Evolutionary conservation across 2,888 invertebrate genomes (phyloP).

Genomic region (Dryobotodes eremita): DNA sequence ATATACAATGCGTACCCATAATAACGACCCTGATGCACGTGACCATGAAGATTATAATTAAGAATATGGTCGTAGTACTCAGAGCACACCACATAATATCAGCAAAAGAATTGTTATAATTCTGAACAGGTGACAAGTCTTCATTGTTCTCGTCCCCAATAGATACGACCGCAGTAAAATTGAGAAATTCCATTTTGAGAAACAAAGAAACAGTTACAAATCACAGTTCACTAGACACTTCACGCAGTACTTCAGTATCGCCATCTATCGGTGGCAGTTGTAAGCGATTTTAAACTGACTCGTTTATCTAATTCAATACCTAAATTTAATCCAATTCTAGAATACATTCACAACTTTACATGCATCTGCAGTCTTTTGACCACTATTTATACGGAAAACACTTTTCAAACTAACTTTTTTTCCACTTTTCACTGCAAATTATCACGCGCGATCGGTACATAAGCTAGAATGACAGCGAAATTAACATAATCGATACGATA

Average conservation of each 20-base stretch:
- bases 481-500: conserved; percentile 46
- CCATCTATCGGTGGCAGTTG: conserved; percentile 7
- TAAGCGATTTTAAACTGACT: neutral
- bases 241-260: conserved; percentile 33
- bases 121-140: neutral
- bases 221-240: conserved; percentile 29
- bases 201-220: conserved; percentile 24
- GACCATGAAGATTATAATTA: conserved; percentile 69
- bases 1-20: conserved; percentile 64
- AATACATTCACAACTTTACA: neutral
- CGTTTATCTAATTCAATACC: neutral
- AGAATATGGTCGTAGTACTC: conserved; percentile 57
- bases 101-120: conserved; percentile 34
- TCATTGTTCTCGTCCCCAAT: conserved; percentile 6
- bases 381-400: neutral
- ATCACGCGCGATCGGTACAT: conserved; percentile 45
- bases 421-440: conserved; percentile 13
- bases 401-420: neutral
- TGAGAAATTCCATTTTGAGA: conserved; percentile 69
- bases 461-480: conserved; percentile 38
- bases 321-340: neutral
- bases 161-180: conserved; percentile 6
- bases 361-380: neutral
- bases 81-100: conserved; percentile 67
- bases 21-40: conserved; percentile 71